Base-by-base conservation (phyloP, 2,797 vertebrate genomes). In the Merluccius polli region DNA sequence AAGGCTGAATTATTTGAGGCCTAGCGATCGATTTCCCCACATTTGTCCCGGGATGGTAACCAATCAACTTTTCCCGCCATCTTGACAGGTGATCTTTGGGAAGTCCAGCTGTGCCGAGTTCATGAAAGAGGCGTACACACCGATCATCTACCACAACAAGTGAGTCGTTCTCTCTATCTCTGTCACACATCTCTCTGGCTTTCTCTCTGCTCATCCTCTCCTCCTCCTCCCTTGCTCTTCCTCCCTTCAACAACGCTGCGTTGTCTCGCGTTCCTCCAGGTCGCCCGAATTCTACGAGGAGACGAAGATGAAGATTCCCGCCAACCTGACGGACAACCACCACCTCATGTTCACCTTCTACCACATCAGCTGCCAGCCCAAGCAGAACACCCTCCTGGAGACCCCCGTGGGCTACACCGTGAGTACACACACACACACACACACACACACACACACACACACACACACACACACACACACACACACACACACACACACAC, bases 251-350 rank as follows among this genome's bases (percentile, higher is more conserved):
- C 52, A 7, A 4, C n/a, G n/a, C 7, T 5, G n/a, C 1, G 44
- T 21, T 21, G 15, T 2, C 18, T 59, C n/a, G 0, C 8, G 0
- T 78, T 35, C 75, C 71, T 0, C 15, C 85, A 98, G 96, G 88
- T 96, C 94, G 78, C 96, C 96, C 0, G 95, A 97, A 86, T 98
- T 97, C 86, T 97, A 96, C 0, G 96, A 98, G 81, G 96, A 98
- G 87, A 94, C 95, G 71, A 98, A 98, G 84, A 93, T 98, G 91
- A 95, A 93, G 84, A 95, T 97, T 78, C 96, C 96, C 0, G 95
- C 96, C 82, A 96, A 96, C 41, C 92, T 98, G 83, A 97, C 96
- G 0, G 96, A 97, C 84, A 97, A 96, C 89, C 95, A 98, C 86
- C 96, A 98, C 86, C 92, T 98, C 77, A 92, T 97, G 33, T 98